These are phyloP conservation scores for Hydroisotoma schaefferi DNA, from an alignment of 2,888 invertebrate species.

Conservation along the genomic window DNA sequence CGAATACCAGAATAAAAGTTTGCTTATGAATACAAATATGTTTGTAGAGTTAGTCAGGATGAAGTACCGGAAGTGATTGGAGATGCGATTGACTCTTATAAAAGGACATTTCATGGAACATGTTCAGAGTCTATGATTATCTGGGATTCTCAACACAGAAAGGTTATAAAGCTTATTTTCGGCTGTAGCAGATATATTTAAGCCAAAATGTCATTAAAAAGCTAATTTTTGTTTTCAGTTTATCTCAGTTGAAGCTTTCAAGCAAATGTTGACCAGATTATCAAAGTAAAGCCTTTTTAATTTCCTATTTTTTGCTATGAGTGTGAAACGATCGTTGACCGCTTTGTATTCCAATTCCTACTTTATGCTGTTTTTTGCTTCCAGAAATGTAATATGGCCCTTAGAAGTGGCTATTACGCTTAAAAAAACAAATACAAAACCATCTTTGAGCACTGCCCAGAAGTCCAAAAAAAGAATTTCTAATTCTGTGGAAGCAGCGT, in stretches of 20 bases:
- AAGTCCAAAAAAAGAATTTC: no score
- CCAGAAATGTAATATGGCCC: slow-evolving; percentile 24
- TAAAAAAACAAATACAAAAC: slow-evolving; percentile 10
- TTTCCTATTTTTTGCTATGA: no score
- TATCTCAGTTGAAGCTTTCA: slow-evolving; percentile 13
- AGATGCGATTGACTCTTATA: slow-evolving; percentile 15
- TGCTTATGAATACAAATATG: not conserved
- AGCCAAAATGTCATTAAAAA: no score
- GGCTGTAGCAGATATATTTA: no score
- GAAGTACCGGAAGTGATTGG: slow-evolving; percentile 12
- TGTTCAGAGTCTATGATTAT: slow-evolving; percentile 11
- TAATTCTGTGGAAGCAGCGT: not conserved
- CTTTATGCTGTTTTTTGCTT: no score
- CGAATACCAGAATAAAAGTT: not conserved
- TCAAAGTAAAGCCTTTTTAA: slow-evolving; percentile 7
- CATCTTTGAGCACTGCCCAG: no score
- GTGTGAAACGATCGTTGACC: no score
- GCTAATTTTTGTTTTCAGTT: no score
- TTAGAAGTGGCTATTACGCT: slow-evolving; percentile 21
- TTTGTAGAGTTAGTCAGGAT: not conserved
- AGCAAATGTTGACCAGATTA: slow-evolving; percentile 16
- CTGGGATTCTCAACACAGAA: slow-evolving; percentile 23
- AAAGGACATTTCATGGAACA: slow-evolving; percentile 7
- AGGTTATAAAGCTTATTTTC: no score
- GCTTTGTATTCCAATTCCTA: not conserved